phyloP scores from a whole-genome alignment of 2,888 invertebrate species.

The Parnassius smintheus region DNA sequence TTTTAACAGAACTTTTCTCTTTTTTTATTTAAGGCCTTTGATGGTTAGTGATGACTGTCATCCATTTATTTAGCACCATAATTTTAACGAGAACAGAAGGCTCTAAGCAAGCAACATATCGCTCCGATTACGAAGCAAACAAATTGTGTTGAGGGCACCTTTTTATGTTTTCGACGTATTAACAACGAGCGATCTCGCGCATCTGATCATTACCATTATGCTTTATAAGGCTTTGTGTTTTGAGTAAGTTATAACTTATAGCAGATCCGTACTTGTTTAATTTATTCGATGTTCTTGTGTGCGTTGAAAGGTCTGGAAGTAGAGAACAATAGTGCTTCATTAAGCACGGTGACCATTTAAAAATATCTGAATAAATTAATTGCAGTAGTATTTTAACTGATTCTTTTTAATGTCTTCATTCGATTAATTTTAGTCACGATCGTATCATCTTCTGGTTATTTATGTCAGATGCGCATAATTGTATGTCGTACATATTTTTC shows the following conservation, averaged over 20 bases:
- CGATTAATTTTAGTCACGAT: no score
- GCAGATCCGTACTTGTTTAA: slow-evolving; percentile 67
- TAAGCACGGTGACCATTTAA: slow-evolving; percentile 69
- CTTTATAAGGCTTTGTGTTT: slow-evolving; percentile 79
- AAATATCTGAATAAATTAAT: slow-evolving; percentile 38
- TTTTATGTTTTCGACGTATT: slow-evolving; percentile 74
- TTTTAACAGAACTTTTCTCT: slow-evolving; percentile 57
- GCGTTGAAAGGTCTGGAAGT: slow-evolving; percentile 46
- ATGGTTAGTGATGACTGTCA: slow-evolving; percentile 70
- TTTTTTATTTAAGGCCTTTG: slow-evolving; percentile 66
- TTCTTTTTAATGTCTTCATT: no score
- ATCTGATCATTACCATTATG: slow-evolving; percentile 80
- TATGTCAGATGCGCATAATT: no score
- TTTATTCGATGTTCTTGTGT: slow-evolving; percentile 64
- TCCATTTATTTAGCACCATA: slow-evolving; percentile 62
- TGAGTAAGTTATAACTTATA: slow-evolving; percentile 82
- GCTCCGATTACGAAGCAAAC: slow-evolving; percentile 71
- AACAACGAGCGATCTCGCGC: slow-evolving; percentile 72
- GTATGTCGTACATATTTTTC: no score
- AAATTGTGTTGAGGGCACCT: slow-evolving; percentile 65
- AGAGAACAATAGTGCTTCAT: slow-evolving; percentile 67
- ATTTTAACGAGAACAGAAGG: slow-evolving; percentile 55
- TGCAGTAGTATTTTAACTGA: background rate
- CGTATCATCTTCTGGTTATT: no score
- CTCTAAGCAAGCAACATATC: slow-evolving; percentile 52